phyloP scores from a whole-genome alignment of 2,797 vertebrate species.

The Coreius guichenoti region DNA sequence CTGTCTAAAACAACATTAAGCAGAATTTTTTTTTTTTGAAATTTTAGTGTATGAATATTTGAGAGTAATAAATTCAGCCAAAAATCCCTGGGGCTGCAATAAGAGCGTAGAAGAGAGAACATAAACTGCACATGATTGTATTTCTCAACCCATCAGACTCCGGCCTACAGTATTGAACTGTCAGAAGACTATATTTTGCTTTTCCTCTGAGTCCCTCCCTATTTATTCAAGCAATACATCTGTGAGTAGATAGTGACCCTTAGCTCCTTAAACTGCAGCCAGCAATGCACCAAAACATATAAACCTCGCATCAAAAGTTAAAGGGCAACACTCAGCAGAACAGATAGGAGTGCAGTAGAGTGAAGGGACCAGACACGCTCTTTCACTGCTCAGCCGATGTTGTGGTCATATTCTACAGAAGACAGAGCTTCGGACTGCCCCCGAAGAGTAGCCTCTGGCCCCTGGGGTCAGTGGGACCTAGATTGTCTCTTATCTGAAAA shows the following conservation, averaged over 20 bases:
- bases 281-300: conserved; percentile 37
- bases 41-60: not conserved
- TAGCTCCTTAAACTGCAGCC: conserved; percentile 21
- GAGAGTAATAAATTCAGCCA: not conserved
- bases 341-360: conserved; percentile 9
- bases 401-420: conserved; percentile 8
- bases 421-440: not conserved
- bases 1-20: not conserved
- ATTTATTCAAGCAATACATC: conserved; percentile 33
- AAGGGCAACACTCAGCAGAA: conserved; percentile 40
- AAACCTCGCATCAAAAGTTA: conserved; percentile 45
- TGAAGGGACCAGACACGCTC: conserved; percentile 2
- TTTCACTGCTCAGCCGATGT: conserved; percentile 24
- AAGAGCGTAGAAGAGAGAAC: not conserved
- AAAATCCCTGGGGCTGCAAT: not conserved
- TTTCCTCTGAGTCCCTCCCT: conserved; percentile 3
- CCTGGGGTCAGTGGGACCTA: not conserved
- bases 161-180: not conserved
- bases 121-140: conserved; percentile 8
- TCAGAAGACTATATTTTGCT: conserved; percentile 23
- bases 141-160: conserved; percentile 1
- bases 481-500: not conserved
- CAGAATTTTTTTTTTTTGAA: not conserved
- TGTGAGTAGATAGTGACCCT: conserved; percentile 42
- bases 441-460: not conserved